Conservation (phyloP, 1,140 invertebrate genomes). For the Megalonaias nervosa region DNA sequence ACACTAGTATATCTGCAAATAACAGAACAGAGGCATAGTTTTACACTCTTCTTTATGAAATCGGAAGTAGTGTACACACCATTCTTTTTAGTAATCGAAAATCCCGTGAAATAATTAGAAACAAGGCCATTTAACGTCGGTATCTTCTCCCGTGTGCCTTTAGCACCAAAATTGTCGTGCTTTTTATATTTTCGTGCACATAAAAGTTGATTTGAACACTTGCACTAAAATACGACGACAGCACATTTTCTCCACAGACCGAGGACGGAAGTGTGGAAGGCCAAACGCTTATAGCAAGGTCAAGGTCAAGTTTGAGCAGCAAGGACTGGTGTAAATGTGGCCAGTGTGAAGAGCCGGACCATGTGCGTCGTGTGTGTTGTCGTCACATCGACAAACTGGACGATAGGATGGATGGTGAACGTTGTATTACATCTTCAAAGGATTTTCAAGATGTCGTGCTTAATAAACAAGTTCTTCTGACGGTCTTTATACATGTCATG, state of each 20-base stretch:
- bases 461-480: conserved; percentile 47
- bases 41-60: too few species aligned
- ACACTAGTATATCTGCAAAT: too few species aligned
- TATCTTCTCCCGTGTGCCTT: too few species aligned
- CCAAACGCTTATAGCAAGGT: conserved; percentile 43
- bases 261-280: conserved; percentile 47
- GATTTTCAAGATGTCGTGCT: conserved; percentile 51
- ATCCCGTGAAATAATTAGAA: too few species aligned
- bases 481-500: conserved; percentile 55
- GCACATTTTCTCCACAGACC: conserved; percentile 48
- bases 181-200: too few species aligned
- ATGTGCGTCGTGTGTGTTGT: conserved; percentile 41
- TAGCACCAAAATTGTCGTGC: too few species aligned
- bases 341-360: conserved; percentile 44
- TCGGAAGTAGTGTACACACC: too few species aligned
- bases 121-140: too few species aligned
- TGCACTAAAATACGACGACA: conserved; percentile 56
- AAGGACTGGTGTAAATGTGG: conserved; percentile 47
- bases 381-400: conserved; percentile 38
- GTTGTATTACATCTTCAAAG: conserved; percentile 46
- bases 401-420: conserved; percentile 22
- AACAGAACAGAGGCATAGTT: too few species aligned
- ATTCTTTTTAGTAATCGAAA: too few species aligned
- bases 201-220: conserved; percentile 6
- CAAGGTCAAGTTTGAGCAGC: conserved; percentile 17